These are phyloP conservation scores for Cryptomyrus ogoouensis DNA, from an alignment of 2,113 vertebrate species.

Conservation along the genomic window DNA sequence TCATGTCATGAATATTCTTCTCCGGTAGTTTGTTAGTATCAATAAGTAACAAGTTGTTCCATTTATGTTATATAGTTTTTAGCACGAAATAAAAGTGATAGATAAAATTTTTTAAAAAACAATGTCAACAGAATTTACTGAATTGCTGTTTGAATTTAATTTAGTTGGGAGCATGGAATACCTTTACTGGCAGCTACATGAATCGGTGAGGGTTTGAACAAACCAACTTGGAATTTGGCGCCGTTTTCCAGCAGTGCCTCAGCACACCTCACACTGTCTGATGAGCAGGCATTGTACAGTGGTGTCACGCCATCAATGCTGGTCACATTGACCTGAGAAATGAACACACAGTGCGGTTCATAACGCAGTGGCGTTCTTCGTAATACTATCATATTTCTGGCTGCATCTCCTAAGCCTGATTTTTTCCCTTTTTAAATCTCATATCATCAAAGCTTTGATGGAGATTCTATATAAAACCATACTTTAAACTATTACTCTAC, in stretches of 20 bases:
- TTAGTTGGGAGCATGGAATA: slow-evolving; percentile 33
- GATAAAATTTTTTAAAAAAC: background rate
- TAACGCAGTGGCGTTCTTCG: background rate
- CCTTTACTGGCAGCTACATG: slow-evolving; percentile 89
- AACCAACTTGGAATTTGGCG: slow-evolving; percentile 74
- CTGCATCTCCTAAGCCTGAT: background rate
- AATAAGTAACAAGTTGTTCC: background rate
- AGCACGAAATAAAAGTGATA: background rate
- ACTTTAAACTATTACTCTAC: background rate
- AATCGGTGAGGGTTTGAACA: slow-evolving; percentile 76
- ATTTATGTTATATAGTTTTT: background rate
- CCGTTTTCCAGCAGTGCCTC: slow-evolving; percentile 84
- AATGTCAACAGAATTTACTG: background rate
- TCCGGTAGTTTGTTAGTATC: background rate
- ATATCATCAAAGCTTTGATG: background rate
- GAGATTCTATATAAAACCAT: background rate
- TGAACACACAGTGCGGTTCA: background rate
- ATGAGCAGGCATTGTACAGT: slow-evolving; percentile 80
- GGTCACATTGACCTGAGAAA: slow-evolving; percentile 75
- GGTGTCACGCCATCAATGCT: slow-evolving; percentile 89
- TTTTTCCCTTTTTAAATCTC: background rate
- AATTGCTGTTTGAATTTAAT: background rate
- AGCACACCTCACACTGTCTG: slow-evolving; percentile 74
- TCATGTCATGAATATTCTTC: background rate
- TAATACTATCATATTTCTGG: background rate